These are phyloP conservation scores for Metalampra italica DNA, from an alignment of 2,888 invertebrate genomes.

Conservation along the genomic window DNA sequence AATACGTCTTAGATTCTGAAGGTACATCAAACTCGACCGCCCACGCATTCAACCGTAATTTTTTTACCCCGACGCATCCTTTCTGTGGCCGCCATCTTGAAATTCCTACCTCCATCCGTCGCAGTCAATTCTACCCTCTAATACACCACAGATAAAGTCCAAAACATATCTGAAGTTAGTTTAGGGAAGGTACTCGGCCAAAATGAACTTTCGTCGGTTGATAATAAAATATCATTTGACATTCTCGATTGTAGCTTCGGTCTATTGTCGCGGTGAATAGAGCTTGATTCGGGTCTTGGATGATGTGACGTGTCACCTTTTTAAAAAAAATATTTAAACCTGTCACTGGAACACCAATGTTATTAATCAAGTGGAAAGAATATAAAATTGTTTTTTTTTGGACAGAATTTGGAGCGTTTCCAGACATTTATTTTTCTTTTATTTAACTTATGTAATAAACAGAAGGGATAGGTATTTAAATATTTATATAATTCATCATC, in stretches of 20 bases:
- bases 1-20: conserved; percentile 38
- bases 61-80: conserved; percentile 62
- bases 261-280: conserved; percentile 54
- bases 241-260: conserved; percentile 33
- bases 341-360: conserved; percentile 38
- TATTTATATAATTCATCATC: too few relatives aligned
- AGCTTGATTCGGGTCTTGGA: conserved; percentile 55
- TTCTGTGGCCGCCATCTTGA: conserved; percentile 57
- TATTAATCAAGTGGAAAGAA: conserved; percentile 51
- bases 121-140: conserved; percentile 46
- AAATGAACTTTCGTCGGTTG: conserved; percentile 42
- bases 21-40: conserved; percentile 49
- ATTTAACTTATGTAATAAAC: too few relatives aligned
- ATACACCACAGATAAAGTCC: conserved; percentile 26
- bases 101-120: conserved; percentile 38
- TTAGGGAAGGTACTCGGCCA: conserved; percentile 14
- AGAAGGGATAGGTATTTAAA: too few relatives aligned
- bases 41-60: conserved; percentile 64
- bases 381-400: conserved; percentile 22
- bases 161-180: conserved; percentile 23
- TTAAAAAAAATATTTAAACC: conserved; percentile 34
- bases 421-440: too few relatives aligned
- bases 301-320: conserved; percentile 54
- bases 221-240: conserved; percentile 43
- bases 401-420: background rate